phyloP scores from a whole-genome alignment of 1,140 invertebrate genomes.

The Zaprionus taronus region DNA sequence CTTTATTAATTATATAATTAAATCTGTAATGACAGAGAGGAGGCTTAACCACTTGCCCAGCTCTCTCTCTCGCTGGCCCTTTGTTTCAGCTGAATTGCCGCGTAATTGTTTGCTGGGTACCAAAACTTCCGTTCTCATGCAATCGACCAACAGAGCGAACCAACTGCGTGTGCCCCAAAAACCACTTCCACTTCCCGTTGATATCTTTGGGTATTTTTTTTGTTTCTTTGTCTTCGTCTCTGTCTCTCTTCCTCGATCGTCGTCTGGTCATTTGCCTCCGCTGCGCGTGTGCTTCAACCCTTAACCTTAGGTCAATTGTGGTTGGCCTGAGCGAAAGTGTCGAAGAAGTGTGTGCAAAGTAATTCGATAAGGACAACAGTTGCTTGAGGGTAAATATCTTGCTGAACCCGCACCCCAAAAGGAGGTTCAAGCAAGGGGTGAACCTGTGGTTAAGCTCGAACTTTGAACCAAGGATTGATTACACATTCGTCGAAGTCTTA shows the following conservation, averaged over 20 bases:
- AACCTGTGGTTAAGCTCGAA: not conserved
- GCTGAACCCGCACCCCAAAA: slow-evolving; percentile 1
- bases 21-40: slow-evolving; percentile 73
- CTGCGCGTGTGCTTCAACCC: slow-evolving; percentile 43
- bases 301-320: slow-evolving; percentile 44
- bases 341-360: slow-evolving; percentile 25
- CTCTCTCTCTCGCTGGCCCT: slow-evolving; percentile 14
- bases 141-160: slow-evolving; percentile 9
- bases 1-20: slow-evolving; percentile 83
- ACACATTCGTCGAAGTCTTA: not conserved
- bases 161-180: slow-evolving; percentile 33
- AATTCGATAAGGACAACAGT: slow-evolving; percentile 17
- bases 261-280: slow-evolving; percentile 19
- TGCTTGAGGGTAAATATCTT: slow-evolving; percentile 21
- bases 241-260: not conserved
- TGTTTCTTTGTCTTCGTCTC: slow-evolving; percentile 14
- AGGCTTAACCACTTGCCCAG: slow-evolving; percentile 37
- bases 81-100: slow-evolving; percentile 51
- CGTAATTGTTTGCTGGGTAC: slow-evolving; percentile 67
- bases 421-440: slow-evolving; percentile 1
- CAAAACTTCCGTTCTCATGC: slow-evolving; percentile 78
- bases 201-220: slow-evolving; percentile 27
- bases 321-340: slow-evolving; percentile 15
- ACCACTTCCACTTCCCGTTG: slow-evolving; percentile 79
- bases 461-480: slow-evolving; percentile 20